These are phyloP conservation scores for Glandiceps talaboti DNA, from an alignment of 53 echinoderm and acorn worm species.

Conservation along the genomic window DNA sequence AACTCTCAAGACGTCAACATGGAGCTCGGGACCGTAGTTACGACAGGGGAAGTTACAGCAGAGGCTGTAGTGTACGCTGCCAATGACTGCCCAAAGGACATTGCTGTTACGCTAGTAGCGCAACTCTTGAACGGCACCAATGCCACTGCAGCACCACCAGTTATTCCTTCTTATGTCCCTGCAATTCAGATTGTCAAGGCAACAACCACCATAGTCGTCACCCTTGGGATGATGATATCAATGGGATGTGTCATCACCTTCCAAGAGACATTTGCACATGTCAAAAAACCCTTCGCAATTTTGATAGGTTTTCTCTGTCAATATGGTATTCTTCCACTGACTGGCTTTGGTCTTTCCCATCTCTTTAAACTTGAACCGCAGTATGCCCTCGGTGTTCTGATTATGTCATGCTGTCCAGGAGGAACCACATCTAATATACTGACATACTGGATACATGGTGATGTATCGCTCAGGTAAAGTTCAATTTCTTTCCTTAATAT, in stretches of 20 bases:
- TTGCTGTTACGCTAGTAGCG: too few species aligned
- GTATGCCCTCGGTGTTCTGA: not conserved
- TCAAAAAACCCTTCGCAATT: not conserved
- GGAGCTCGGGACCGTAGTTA: too few species aligned
- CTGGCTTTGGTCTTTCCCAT: not conserved
- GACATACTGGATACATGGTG: not conserved
- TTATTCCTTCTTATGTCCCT: too few species aligned
- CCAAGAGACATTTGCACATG: not conserved
- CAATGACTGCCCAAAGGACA: too few species aligned
- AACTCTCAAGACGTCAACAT: too few species aligned
- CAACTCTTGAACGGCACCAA: too few species aligned
- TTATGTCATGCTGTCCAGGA: not conserved
- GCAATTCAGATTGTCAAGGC: too few species aligned
- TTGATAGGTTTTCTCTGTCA: not conserved
- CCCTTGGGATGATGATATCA: not conserved
- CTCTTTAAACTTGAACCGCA: not conserved
- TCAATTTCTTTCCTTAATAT: too few species aligned
- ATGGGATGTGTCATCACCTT: not conserved
- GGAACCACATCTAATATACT: not conserved
- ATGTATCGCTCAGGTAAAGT: not conserved
- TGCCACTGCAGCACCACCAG: too few species aligned
- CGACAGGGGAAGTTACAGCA: too few species aligned
- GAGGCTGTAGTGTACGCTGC: too few species aligned
- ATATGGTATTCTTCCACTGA: not conserved
- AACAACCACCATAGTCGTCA: too few species aligned